Base-by-base conservation (phyloP, 2,888 invertebrate species). In the Cistogaster globosa region DNA sequence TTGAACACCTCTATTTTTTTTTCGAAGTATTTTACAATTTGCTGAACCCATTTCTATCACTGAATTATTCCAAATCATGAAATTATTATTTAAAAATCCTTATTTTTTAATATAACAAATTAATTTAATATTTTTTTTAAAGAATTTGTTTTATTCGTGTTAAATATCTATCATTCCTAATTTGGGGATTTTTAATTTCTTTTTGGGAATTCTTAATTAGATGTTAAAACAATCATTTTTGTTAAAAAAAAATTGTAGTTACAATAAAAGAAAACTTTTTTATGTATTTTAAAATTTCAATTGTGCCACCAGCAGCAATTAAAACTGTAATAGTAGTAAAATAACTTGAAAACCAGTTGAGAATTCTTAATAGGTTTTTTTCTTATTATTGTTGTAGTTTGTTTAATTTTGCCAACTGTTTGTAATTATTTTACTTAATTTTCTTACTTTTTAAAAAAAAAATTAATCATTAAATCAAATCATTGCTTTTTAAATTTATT, bases 301-400 rank as follows among this genome's bases (percentile, higher is more conserved):
- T 11, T 45, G 7, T 45, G 38, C 38, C 38, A 38, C n/a, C 45
- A 4, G 38, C n/a, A n/a, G n/a, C n/a, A n/a, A n/a, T 42, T 6
- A 26, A 51, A 5, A 7, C 18, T 8, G 2, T n/a, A n/a, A 1
- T n/a, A n/a, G n/a, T n/a, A 1, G 1, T 67, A n/a, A n/a, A 63
- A 26, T 22, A n/a, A 53, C 53, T 18, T 53, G 18, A 53, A 74
- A 74, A 74, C 74, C 62, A 62, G 62, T n/a, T 53, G 22, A 8
- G 74, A 63, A 63, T 74, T 38, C 26, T 55, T 45, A 42, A 65
- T 38, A 38, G 6, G 4, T 38, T 38, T 38, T 38, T 7, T 38
- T 38, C 12, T 57, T 45, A 16, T 7, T 26, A 4, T 26, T 26
- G 26, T 26, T 26, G 26, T 26, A 1, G 26, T 65, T 8, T 38